Conservation (phyloP, 2,797 vertebrate genomes). For the Botia almorhae region DNA sequence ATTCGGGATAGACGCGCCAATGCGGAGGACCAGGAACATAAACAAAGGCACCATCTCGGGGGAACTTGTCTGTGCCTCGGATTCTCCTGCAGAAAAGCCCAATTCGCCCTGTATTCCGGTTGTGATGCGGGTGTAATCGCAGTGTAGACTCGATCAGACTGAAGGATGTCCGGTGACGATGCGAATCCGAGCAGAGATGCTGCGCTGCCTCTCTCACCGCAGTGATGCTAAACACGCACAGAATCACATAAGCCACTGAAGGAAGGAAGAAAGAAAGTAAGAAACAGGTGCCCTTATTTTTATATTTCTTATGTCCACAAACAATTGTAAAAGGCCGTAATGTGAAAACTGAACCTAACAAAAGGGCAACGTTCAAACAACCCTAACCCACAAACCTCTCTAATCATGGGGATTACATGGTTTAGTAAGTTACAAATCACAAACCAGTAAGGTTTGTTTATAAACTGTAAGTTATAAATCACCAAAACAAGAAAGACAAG, state of each 20-base stretch:
- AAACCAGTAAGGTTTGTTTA: neutral
- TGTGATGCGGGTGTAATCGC: neutral
- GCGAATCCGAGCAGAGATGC: slow-evolving; percentile 30
- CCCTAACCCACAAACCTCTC: too few relatives aligned
- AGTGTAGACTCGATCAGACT: neutral
- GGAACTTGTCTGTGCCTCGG: slow-evolving; percentile 12
- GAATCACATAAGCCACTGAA: slow-evolving; percentile 23
- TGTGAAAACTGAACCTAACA: too few relatives aligned
- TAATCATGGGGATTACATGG: too few relatives aligned
- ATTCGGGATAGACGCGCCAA: slow-evolving; percentile 56
- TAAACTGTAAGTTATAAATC: neutral
- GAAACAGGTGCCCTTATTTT: neutral
- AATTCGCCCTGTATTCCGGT: slow-evolving; percentile 4
- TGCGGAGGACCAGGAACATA: slow-evolving; percentile 52
- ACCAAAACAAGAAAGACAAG: neutral
- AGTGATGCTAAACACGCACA: slow-evolving; percentile 32
- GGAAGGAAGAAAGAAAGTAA: neutral
- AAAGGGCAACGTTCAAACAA: too few relatives aligned
- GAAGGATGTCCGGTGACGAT: slow-evolving; percentile 19
- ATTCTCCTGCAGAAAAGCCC: slow-evolving; percentile 2
- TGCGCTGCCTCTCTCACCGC: slow-evolving; percentile 29
- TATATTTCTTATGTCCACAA: too few relatives aligned
- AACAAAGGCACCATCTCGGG: slow-evolving; percentile 52
- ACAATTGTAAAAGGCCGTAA: neutral
- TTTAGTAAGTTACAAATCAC: too few relatives aligned